Evolutionary conservation across 2,113 vertebrate species (phyloP).

Genomic region (Callospermophilus lateralis): DNA sequence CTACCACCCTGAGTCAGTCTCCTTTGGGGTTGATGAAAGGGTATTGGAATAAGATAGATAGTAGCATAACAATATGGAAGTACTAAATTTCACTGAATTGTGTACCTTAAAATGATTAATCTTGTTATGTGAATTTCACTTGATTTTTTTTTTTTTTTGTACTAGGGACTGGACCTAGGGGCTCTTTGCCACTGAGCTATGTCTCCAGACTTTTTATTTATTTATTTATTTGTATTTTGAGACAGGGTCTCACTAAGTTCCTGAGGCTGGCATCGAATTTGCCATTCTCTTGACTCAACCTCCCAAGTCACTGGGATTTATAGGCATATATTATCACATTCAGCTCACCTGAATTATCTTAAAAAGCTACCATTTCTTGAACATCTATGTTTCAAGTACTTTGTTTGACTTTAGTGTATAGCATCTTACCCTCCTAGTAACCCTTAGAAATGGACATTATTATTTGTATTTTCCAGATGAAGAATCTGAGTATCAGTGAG

Average conservation of each 20-base stretch:
- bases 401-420: neutral
- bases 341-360: neutral
- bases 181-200: no score
- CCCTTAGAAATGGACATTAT: neutral
- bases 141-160: no score
- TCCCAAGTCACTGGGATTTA: no score
- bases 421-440: neutral
- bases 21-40: neutral
- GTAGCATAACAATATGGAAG: neutral
- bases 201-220: no score
- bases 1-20: neutral
- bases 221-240: no score
- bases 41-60: neutral
- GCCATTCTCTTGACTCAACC: no score
- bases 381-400: neutral
- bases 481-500: neutral
- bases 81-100: conserved; percentile 13
- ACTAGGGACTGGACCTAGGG: no score
- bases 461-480: neutral
- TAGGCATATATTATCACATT: no score
- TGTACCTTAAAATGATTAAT: neutral
- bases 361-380: neutral
- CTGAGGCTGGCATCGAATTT: no score
- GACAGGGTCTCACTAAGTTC: no score
- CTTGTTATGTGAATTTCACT: neutral